These are phyloP conservation scores for Brachionus rubens DNA, from an alignment of 1,140 invertebrate genomes.

Conservation along the genomic window DNA sequence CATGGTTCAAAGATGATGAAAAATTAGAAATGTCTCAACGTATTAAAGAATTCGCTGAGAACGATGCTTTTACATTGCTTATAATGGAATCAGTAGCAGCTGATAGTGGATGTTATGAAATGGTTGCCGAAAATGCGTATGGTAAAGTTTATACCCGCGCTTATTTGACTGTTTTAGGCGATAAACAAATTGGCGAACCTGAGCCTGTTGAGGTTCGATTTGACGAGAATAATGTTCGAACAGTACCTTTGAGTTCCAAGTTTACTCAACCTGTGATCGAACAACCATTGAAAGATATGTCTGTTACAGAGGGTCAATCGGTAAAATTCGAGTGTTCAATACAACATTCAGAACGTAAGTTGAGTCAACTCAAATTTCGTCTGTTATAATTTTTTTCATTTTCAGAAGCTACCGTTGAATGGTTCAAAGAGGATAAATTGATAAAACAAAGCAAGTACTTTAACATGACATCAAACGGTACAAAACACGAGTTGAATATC, in stretches of 20 bases:
- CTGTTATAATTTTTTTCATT: not conserved
- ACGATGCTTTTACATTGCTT: slow-evolving; percentile 38
- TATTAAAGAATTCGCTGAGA: slow-evolving; percentile 13
- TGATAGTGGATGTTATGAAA: slow-evolving; percentile 45
- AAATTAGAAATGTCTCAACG: slow-evolving; percentile 16
- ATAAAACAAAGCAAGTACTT: slow-evolving; percentile 47
- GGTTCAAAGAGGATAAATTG: slow-evolving; percentile 33
- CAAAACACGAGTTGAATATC: slow-evolving; percentile 40
- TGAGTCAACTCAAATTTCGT: too few relatives aligned
- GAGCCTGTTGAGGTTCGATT: slow-evolving; percentile 20
- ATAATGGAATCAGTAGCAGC: slow-evolving; percentile 21
- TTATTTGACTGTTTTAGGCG: slow-evolving; percentile 41
- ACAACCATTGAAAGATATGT: not conserved
- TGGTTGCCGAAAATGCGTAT: slow-evolving; percentile 31
- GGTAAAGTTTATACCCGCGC: slow-evolving; percentile 46
- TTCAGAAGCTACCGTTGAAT: slow-evolving; percentile 20
- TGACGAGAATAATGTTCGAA: slow-evolving; percentile 39
- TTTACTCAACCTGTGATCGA: slow-evolving; percentile 12
- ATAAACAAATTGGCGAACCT: slow-evolving; percentile 12
- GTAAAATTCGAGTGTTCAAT: slow-evolving; percentile 42
- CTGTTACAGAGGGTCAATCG: slow-evolving; percentile 38
- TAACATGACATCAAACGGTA: slow-evolving; percentile 4
- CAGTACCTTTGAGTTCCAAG: slow-evolving; percentile 27
- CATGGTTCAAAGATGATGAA: slow-evolving; percentile 44
- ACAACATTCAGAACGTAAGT: slow-evolving; percentile 10